These are phyloP conservation scores for Alexandromys fortis DNA, from an alignment of 2,113 vertebrate species.

Conservation along the genomic window DNA sequence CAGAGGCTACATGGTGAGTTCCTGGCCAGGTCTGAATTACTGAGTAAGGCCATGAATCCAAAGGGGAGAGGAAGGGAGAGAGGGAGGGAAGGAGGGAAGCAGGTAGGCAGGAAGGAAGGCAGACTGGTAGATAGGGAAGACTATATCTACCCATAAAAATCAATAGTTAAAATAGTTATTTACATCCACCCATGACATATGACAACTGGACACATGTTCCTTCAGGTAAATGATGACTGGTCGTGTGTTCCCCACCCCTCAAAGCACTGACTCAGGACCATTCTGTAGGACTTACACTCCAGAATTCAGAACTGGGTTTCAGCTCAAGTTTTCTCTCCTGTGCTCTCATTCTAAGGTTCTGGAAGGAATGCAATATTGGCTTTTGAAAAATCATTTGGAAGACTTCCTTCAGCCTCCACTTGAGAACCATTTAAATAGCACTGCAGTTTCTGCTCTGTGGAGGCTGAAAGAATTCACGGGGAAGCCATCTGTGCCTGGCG, in stretches of 20 bases:
- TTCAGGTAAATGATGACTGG: neutral
- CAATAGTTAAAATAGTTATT: slow-evolving; percentile 9
- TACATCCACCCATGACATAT: neutral
- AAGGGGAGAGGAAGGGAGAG: neutral
- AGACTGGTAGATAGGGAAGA: neutral
- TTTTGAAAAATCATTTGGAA: slow-evolving; percentile 76
- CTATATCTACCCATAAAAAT: neutral
- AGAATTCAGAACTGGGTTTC: neutral
- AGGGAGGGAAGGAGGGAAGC: no score
- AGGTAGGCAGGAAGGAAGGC: no score
- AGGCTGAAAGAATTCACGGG: slow-evolving; percentile 75
- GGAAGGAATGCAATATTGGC: slow-evolving; percentile 46
- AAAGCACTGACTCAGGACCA: neutral
- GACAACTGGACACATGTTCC: neutral
- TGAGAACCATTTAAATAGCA: slow-evolving; percentile 71
- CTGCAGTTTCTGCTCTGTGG: slow-evolving; percentile 73
- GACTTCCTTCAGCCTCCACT: slow-evolving; percentile 65
- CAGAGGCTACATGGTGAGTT: neutral
- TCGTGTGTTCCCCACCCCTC: neutral
- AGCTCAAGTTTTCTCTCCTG: neutral
- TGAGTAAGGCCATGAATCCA: neutral
- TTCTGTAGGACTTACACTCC: neutral
- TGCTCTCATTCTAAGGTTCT: slow-evolving; percentile 42
- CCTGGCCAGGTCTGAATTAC: neutral
- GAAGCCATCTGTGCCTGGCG: slow-evolving; percentile 77